Evolutionary conservation across 2,113 vertebrate species (phyloP).

Genomic region (Sinosuthora webbiana): DNA sequence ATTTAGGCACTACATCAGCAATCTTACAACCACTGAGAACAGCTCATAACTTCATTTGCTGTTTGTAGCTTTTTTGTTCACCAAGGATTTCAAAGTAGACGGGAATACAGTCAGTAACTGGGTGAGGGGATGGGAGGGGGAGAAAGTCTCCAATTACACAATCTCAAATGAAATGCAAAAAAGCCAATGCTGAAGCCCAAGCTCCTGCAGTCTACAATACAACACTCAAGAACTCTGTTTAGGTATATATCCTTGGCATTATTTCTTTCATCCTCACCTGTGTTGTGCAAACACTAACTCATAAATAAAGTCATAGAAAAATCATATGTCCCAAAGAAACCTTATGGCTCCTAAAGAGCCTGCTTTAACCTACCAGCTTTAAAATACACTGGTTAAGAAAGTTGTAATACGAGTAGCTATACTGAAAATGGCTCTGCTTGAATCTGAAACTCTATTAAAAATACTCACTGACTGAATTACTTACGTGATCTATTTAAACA

Average conservation of each 20-base stretch:
- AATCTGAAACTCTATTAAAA: neutral
- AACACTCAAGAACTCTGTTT: neutral
- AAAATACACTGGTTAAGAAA: neutral
- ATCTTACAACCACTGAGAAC: neutral
- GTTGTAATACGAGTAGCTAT: neutral
- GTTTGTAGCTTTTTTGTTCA: neutral
- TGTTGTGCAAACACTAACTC: neutral
- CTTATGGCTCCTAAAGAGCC: neutral
- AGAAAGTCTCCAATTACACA: neutral
- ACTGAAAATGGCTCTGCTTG: neutral
- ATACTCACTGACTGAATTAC: neutral
- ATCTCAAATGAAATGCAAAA: neutral
- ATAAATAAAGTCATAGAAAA: neutral
- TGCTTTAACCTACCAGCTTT: neutral
- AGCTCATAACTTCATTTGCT: neutral
- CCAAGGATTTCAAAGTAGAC: neutral
- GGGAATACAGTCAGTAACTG: neutral
- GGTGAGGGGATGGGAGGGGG: fast-evolving
- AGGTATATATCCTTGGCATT: neutral
- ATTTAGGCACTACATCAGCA: neutral
- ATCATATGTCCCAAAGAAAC: neutral
- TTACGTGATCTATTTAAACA: neutral
- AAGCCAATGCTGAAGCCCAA: neutral
- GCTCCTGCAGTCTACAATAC: neutral
- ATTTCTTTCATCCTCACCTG: neutral